phyloP scores from a whole-genome alignment of 2,888 invertebrate genomes.

The Cyaniris semiargus region DNA sequence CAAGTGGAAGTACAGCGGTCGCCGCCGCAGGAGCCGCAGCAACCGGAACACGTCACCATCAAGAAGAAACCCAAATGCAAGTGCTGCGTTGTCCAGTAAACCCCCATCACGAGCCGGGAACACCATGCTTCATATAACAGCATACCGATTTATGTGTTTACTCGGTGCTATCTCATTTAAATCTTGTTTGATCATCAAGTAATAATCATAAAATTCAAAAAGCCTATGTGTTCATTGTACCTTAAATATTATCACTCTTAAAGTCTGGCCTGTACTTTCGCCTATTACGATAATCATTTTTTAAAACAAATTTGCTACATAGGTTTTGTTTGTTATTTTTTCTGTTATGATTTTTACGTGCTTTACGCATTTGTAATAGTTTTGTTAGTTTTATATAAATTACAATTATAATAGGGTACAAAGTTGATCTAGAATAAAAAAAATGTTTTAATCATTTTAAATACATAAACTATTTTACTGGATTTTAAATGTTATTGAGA shows the following conservation, averaged over 20 bases:
- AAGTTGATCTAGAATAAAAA: slow-evolving; percentile 57
- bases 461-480: slow-evolving; percentile 40
- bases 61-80: slow-evolving; percentile 98
- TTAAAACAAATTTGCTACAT: slow-evolving; percentile 22
- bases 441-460: slow-evolving; percentile 36
- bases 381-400: slow-evolving; percentile 45
- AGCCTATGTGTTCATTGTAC: slow-evolving; percentile 46
- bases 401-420: slow-evolving; percentile 60
- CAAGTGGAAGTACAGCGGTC: slow-evolving; percentile 87
- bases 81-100: slow-evolving; percentile 95
- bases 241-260: slow-evolving; percentile 37
- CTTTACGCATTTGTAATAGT: slow-evolving; percentile 41
- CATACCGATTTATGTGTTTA: slow-evolving; percentile 57
- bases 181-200: slow-evolving; percentile 48
- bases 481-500: slow-evolving; percentile 38
- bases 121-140: slow-evolving; percentile 53
- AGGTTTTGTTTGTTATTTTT: slow-evolving; percentile 38
- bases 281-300: slow-evolving; percentile 38
- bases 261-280: slow-evolving; percentile 40
- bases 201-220: slow-evolving; percentile 44
- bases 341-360: slow-evolving; percentile 42
- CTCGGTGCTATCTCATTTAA: slow-evolving; percentile 69
- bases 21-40: slow-evolving; percentile 88
- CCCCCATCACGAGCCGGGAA: slow-evolving; percentile 51
- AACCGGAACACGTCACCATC: slow-evolving; percentile 94